Evolutionary conservation across 1,140 invertebrate species (phyloP).

Genomic region (Eumaeus atala): DNA sequence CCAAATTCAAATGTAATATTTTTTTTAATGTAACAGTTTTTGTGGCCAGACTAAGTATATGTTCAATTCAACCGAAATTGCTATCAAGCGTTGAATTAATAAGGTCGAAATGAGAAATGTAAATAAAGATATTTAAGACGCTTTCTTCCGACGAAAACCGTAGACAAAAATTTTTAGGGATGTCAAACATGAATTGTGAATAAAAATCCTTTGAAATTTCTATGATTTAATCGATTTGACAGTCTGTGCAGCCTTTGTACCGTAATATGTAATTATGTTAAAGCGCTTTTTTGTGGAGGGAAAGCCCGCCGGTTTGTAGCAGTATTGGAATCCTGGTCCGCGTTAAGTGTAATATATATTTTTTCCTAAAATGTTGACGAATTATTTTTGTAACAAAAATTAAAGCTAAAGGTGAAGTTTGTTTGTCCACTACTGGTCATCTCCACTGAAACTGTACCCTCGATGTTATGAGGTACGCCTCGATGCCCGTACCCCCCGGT

Average conservation of each 20-base stretch:
- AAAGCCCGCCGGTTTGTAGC: no score
- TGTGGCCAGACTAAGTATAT: neutral
- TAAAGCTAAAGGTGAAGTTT: no score
- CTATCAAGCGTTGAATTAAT: conserved; percentile 5
- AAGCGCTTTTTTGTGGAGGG: neutral
- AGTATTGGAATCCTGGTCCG: no score
- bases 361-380: no score
- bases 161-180: conserved; percentile 4
- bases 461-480: no score
- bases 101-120: conserved; percentile 7
- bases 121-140: conserved; percentile 2
- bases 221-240: conserved; percentile 10
- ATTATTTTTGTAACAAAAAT: no score
- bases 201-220: neutral
- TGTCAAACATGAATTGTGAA: conserved; percentile 11
- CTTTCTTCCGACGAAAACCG: conserved; percentile 1
- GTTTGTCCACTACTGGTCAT: no score
- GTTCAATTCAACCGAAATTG: conserved; percentile 1
- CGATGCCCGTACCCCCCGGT: no score
- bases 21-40: no score
- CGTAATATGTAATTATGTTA: neutral
- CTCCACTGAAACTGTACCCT: no score
- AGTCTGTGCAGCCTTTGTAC: neutral
- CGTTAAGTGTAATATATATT: no score
- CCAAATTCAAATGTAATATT: no score